Percentiles rank a stretch among this genome's conserved stretches.
Conservation (phyloP, 2,888 invertebrate species). For the Adelphocoris suturalis region DNA sequence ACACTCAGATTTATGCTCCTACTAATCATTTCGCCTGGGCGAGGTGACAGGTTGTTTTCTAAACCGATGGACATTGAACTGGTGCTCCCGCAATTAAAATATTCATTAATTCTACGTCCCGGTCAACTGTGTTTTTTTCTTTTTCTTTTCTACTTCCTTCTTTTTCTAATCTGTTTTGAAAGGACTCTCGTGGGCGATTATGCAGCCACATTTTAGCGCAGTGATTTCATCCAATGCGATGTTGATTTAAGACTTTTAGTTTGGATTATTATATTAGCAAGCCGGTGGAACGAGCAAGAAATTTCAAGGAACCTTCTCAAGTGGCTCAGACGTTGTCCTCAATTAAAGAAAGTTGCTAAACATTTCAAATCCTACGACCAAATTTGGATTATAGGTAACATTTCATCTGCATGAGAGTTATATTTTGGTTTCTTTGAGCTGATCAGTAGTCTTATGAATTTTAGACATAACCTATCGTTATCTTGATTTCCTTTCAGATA, state of each 20-base stretch:
- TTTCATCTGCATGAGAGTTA: too few species aligned
- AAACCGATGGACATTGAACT: slow-evolving; percentile 63
- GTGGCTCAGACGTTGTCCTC: too few species aligned
- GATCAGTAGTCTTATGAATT: too few species aligned
- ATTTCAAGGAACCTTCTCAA: too few species aligned
- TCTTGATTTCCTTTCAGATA: too few species aligned
- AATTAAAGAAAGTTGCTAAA: too few species aligned
- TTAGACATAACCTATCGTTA: too few species aligned
- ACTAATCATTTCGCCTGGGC: slow-evolving; percentile 65
- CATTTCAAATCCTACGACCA: too few species aligned
- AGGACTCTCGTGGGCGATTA: slow-evolving; percentile 29
- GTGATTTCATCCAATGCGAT: neutral
- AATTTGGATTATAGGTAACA: too few species aligned
- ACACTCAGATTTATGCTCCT: slow-evolving; percentile 57
- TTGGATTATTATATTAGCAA: neutral
- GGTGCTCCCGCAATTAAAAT: slow-evolving; percentile 60
- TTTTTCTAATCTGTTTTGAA: slow-evolving; percentile 21
- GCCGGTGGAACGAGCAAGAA: too few species aligned
- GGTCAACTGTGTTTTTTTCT: neutral
- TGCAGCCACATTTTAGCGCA: slow-evolving; percentile 16
- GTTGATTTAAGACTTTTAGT: neutral
- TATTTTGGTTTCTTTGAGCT: too few species aligned
- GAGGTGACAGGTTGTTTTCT: slow-evolving; percentile 66
- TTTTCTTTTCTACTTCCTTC: neutral
- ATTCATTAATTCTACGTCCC: slow-evolving; percentile 53